A percentile compares a stretch with the other conserved stretches of the same genome.
Conservation (phyloP, 2,888 invertebrate genomes). For the Apodemia zela region DNA sequence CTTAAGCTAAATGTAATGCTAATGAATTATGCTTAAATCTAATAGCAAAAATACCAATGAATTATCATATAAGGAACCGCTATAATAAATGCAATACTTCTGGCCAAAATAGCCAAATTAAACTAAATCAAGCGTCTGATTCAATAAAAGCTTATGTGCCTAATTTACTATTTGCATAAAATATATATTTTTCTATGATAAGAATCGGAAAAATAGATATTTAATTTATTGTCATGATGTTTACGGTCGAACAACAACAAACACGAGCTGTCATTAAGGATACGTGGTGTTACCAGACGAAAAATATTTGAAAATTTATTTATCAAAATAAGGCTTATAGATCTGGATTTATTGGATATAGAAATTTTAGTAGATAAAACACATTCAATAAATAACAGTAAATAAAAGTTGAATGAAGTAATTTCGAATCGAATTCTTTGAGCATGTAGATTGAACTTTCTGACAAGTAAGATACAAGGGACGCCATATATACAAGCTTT, state of each 20-base stretch:
- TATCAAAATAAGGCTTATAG: too few relatives aligned
- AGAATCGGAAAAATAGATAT: slow-evolving; percentile 59
- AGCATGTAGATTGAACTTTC: too few relatives aligned
- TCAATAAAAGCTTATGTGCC: slow-evolving; percentile 24
- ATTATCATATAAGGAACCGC: slow-evolving; percentile 55
- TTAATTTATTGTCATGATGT: slow-evolving; percentile 72
- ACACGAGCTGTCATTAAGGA: not conserved
- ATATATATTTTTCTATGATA: slow-evolving; percentile 22
- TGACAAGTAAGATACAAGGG: too few relatives aligned
- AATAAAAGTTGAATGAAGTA: too few relatives aligned
- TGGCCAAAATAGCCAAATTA: slow-evolving; percentile 21
- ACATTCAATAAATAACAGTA: too few relatives aligned
- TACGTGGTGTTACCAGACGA: not conserved
- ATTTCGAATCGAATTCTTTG: too few relatives aligned
- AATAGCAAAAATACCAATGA: slow-evolving; percentile 50
- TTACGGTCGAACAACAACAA: slow-evolving; percentile 37
- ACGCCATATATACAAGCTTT: too few relatives aligned
- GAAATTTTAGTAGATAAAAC: too few relatives aligned
- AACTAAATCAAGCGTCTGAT: slow-evolving; percentile 25
- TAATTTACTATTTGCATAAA: slow-evolving; percentile 29
- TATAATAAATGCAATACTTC: slow-evolving; percentile 37
- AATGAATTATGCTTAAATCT: slow-evolving; percentile 49
- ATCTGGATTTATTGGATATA: too few relatives aligned
- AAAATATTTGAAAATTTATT: too few relatives aligned
- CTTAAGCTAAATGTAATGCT: slow-evolving; percentile 44